Evolutionary conservation across 2,797 vertebrate species (phyloP).

Genomic region (Tarsius wallacei): DNA sequence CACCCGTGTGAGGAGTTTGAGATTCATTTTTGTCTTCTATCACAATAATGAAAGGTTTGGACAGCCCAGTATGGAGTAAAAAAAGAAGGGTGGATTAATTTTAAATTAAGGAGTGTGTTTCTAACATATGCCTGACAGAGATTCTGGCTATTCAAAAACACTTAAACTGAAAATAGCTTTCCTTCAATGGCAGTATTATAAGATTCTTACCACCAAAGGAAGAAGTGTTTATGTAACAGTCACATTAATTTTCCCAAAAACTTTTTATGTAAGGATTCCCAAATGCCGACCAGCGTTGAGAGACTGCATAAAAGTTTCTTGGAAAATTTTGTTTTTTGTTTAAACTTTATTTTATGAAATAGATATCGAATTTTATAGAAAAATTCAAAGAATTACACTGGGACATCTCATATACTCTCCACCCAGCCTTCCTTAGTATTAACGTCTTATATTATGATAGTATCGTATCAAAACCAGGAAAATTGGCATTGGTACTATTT

Average conservation of each 20-base stretch:
- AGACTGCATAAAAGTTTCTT: not conserved
- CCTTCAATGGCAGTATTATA: not conserved
- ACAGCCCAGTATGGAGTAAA: not conserved
- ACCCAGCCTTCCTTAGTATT: accelerated
- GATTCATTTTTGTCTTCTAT: conserved; percentile 60
- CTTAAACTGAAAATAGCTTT: not conserved
- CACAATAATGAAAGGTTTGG: conserved; percentile 36
- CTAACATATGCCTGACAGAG: not conserved
- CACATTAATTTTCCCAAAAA: not conserved
- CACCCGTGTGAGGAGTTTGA: conserved; percentile 28
- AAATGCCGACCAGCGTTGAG: not conserved
- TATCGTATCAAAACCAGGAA: not conserved
- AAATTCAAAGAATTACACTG: not conserved
- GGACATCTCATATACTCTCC: accelerated
- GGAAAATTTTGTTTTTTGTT: not conserved
- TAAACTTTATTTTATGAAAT: not conserved
- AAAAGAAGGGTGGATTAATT: conserved; percentile 64
- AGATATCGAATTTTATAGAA: not conserved
- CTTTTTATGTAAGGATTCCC: not conserved
- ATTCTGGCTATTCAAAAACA: conserved; percentile 7
- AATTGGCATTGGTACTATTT: not conserved
- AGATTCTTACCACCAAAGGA: not conserved
- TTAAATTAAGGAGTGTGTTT: conserved; percentile 69
- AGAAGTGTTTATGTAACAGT: not conserved
- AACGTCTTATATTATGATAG: not conserved